Percentiles rank a stretch among this genome's conserved stretches.
phyloP scores from a whole-genome alignment of 2,888 invertebrate species.

The Rhingia rostrata region DNA sequence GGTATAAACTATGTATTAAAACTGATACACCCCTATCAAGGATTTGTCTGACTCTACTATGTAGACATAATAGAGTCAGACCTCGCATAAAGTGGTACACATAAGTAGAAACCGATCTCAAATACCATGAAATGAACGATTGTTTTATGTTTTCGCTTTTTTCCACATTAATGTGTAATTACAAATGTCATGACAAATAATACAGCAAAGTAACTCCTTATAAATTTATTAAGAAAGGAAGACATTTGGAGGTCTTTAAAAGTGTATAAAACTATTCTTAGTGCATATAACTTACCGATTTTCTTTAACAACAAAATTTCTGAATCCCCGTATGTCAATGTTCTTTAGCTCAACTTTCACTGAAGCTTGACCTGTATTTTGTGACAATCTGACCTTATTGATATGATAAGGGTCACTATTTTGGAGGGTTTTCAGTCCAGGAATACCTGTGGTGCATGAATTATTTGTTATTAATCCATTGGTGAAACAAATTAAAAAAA shows the following conservation, averaged over 20 bases:
- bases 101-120: too few species aligned
- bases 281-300: conserved; percentile 84
- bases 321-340: conserved; percentile 86
- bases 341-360: conserved; percentile 87
- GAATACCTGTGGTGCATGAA: conserved; percentile 66
- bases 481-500: too few species aligned
- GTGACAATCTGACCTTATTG: conserved; percentile 86
- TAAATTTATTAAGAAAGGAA: background rate
- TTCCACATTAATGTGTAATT: too few species aligned
- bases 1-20: too few species aligned
- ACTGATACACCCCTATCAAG: too few species aligned
- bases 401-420: conserved; percentile 86
- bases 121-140: too few species aligned
- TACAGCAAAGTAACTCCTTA: background rate
- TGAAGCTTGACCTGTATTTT: conserved; percentile 87
- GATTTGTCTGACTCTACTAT: too few species aligned
- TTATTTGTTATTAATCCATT: background rate
- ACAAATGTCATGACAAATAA: background rate
- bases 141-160: too few species aligned
- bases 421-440: conserved; percentile 82
- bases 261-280: too few species aligned
- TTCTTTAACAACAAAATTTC: conserved; percentile 85
- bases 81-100: too few species aligned
- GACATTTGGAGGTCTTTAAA: background rate
- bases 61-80: too few species aligned